Percentiles rank a stretch among this genome's conserved stretches.
These are phyloP conservation scores for Azorinus chamasolen DNA, from an alignment of 2,888 invertebrate species.

Conservation along the genomic window DNA sequence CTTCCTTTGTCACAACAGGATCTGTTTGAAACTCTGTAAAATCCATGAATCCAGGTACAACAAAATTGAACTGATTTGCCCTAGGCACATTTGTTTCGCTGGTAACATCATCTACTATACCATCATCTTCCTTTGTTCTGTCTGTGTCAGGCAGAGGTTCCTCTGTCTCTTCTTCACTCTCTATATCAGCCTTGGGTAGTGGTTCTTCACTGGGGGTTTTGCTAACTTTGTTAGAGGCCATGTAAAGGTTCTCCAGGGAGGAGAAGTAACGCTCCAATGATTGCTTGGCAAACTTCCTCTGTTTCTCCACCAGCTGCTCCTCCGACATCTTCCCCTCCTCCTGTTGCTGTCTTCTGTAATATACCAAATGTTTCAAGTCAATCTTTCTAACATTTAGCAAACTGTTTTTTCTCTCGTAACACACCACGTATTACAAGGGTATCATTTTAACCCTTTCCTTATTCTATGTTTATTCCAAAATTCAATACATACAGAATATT, in stretches of 20 bases:
- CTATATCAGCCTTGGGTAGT: neutral
- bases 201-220: neutral
- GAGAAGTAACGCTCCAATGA: constrained; percentile 76
- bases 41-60: too few species aligned
- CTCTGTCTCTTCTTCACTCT: neutral
- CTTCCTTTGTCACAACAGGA: neutral
- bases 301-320: constrained; percentile 62
- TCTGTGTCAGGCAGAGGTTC: neutral
- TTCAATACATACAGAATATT: too few species aligned
- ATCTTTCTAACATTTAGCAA: too few species aligned
- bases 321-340: constrained; percentile 63
- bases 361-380: too few species aligned
- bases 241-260: constrained; percentile 71
- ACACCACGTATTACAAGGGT: too few species aligned
- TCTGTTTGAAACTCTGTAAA: too few species aligned
- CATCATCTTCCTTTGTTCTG: constrained; percentile 1
- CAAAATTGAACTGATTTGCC: neutral
- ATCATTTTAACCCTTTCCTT: too few species aligned
- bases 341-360: constrained; percentile 70
- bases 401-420: too few species aligned
- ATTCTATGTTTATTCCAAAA: too few species aligned
- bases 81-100: neutral
- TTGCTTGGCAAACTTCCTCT: constrained; percentile 70
- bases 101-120: constrained; percentile 1
- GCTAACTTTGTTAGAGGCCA: neutral